These are phyloP conservation scores for Empis stercorea DNA, from an alignment of 2,888 invertebrate genomes.

Conservation along the genomic window DNA sequence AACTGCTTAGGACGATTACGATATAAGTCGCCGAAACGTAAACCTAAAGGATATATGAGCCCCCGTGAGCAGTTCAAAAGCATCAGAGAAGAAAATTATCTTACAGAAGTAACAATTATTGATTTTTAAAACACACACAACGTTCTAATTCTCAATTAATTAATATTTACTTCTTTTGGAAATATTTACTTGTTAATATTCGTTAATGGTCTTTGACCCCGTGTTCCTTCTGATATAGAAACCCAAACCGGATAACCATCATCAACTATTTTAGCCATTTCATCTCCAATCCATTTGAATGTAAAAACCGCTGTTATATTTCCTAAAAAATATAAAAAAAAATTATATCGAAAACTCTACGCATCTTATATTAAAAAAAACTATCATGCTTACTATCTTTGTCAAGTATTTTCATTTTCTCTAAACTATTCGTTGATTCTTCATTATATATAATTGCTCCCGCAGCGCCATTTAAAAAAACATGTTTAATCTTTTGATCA, in stretches of 20 bases:
- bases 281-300: conserved; percentile 63
- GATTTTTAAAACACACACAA: too few relatives aligned
- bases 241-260: conserved; percentile 55
- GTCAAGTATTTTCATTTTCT: conserved; percentile 63
- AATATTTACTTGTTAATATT: conserved; percentile 57
- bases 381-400: conserved; percentile 50
- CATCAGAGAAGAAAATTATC: too few relatives aligned
- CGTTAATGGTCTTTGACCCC: conserved; percentile 44
- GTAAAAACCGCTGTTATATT: conserved; percentile 74
- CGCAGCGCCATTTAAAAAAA: conserved; percentile 56
- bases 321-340: too few relatives aligned
- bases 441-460: conserved; percentile 77
- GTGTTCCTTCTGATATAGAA: conserved; percentile 53
- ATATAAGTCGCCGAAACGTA: too few relatives aligned
- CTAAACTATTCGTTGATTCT: conserved; percentile 50
- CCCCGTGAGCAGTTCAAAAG: too few relatives aligned
- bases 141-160: too few relatives aligned
- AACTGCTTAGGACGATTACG: too few relatives aligned
- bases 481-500: conserved; percentile 69
- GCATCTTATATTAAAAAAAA: not conserved
- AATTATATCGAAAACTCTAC: too few relatives aligned
- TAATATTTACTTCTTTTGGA: too few relatives aligned
- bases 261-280: conserved; percentile 55
- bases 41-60: too few relatives aligned
- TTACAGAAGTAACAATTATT: too few relatives aligned